phyloP scores from a whole-genome alignment of 2,113 vertebrate genomes.

The Hystrix cristata region DNA sequence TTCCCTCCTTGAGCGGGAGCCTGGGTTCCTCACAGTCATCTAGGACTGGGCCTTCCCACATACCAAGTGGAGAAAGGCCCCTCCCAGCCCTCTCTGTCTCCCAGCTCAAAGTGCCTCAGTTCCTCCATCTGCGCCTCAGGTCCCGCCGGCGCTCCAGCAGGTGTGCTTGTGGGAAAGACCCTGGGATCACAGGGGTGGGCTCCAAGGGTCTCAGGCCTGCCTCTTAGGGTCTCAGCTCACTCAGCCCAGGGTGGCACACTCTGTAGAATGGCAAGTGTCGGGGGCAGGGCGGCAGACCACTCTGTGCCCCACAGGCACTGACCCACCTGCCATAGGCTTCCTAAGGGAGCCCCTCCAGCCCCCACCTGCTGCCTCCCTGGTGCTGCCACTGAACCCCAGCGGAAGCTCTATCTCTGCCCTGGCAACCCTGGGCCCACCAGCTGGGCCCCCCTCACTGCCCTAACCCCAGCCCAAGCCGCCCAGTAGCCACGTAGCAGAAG shows the following conservation, averaged over 20 bases:
- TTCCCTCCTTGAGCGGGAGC: background rate
- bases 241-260: background rate
- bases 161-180: background rate
- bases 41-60: background rate
- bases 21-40: background rate
- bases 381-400: conserved; percentile 66
- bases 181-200: conserved; percentile 21
- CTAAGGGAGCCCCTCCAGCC: conserved; percentile 39
- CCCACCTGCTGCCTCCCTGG: conserved; percentile 32
- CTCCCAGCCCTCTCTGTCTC: background rate
- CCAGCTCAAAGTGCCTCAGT: conserved; percentile 83
- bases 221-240: background rate
- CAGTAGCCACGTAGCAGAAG: conserved; percentile 86
- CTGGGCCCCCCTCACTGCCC: conserved; percentile 31
- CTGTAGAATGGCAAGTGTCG: conserved; percentile 13
- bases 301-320: conserved; percentile 75
- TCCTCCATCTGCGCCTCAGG: conserved; percentile 59
- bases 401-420: conserved; percentile 47
- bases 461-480: conserved; percentile 69
- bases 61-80: background rate
- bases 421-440: conserved; percentile 4
- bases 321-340: conserved; percentile 68
- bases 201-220: background rate
- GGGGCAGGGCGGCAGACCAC: conserved; percentile 32
- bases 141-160: background rate